A percentile compares a stretch with the other conserved stretches of the same genome.
phyloP scores from a whole-genome alignment of 2,113 vertebrate genomes.

The Syrmaticus mikado region DNA sequence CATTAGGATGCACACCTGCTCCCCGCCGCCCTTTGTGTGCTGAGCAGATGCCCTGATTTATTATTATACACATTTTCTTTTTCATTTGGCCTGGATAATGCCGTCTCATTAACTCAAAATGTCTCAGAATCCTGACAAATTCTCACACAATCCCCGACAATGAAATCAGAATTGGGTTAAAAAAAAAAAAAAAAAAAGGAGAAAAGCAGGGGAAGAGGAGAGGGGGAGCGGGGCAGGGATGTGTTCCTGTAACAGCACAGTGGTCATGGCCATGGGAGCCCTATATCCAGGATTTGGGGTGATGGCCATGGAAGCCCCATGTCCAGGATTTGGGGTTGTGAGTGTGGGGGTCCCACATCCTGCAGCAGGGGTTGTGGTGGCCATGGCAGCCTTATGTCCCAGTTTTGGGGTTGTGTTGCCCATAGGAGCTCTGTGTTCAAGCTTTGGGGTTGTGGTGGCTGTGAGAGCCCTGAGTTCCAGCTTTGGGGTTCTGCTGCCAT shows the following conservation, averaged over 20 bases:
- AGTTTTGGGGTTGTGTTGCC: neutral
- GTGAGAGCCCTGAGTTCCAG: neutral
- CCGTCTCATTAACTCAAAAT: slow-evolving; percentile 63
- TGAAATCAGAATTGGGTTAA: slow-evolving; percentile 28
- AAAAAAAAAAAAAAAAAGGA: neutral
- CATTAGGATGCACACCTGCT: slow-evolving; percentile 95
- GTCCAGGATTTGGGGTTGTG: neutral
- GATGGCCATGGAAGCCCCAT: too few species aligned
- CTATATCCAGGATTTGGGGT: neutral
- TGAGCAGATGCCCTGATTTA: slow-evolving; percentile 82
- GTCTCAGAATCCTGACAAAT: slow-evolving; percentile 54
- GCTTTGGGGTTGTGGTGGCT: neutral
- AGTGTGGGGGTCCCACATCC: too few species aligned
- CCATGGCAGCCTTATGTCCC: too few species aligned
- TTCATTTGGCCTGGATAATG: slow-evolving; percentile 52
- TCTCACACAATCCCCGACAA: slow-evolving; percentile 56
- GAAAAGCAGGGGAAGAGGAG: neutral
- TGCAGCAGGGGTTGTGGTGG: neutral
- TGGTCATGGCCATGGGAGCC: neutral
- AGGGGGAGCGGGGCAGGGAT: rapidly evolving
- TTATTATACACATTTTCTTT: slow-evolving; percentile 76
- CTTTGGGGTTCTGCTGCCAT: neutral
- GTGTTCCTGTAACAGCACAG: rapidly evolving
- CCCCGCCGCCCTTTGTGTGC: slow-evolving; percentile 81
- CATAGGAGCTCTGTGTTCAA: neutral